phyloP scores from a whole-genome alignment of 2,797 vertebrate species.

The Anguilla megastoma region DNA sequence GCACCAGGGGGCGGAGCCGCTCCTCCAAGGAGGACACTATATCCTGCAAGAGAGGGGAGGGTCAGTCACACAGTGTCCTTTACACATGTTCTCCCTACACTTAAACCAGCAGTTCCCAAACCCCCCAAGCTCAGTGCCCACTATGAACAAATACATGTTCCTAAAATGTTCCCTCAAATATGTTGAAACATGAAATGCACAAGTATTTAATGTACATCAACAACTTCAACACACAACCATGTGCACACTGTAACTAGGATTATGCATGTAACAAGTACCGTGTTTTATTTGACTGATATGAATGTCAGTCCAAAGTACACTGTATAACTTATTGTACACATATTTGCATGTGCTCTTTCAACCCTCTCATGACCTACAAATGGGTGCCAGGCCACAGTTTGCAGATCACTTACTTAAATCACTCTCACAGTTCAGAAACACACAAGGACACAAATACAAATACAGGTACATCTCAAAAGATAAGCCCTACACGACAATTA shows the following conservation, averaged over 20 bases:
- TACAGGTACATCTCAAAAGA: neutral
- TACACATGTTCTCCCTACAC: neutral
- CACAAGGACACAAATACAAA: neutral
- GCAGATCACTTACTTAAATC: neutral
- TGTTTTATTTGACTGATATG: neutral
- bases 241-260: too few relatives aligned
- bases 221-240: too few relatives aligned
- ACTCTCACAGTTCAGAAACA: neutral
- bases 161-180: too few relatives aligned
- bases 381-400: neutral
- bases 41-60: conserved; percentile 70
- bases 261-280: neutral
- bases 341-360: neutral
- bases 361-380: neutral
- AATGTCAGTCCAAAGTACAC: neutral
- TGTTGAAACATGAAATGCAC: too few relatives aligned
- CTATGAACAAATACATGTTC: neutral
- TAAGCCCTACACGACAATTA: neutral
- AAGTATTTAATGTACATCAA: too few relatives aligned
- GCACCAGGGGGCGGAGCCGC: conserved; percentile 90
- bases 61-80: neutral
- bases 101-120: neutral
- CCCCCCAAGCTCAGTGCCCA: neutral
- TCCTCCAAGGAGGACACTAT: conserved; percentile 96
- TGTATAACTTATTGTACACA: too few relatives aligned